Percentiles rank a stretch among this genome's conserved stretches.
Evolutionary conservation across 53 echinoderm and acorn worm genomes (phyloP).

Genomic region (Apostichopus leukothele): DNA sequence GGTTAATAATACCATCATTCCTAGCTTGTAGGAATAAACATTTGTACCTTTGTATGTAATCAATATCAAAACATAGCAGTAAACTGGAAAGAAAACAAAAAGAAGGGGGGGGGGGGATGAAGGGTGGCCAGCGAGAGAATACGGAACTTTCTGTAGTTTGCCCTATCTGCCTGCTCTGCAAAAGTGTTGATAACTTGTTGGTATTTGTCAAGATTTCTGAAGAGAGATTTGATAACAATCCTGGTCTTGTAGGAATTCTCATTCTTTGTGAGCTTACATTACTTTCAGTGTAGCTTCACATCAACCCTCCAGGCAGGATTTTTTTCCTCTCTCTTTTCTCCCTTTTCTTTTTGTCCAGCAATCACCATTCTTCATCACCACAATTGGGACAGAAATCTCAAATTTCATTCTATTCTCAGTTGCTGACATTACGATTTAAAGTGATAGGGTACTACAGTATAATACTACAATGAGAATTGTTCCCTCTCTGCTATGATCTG

Average conservation of each 20-base stretch:
- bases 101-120: too few relatives aligned
- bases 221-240: constrained; percentile 22
- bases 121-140: too few relatives aligned
- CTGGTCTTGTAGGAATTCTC: neutral
- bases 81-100: too few relatives aligned
- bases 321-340: neutral
- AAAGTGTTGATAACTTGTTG: neutral
- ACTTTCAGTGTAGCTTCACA: neutral
- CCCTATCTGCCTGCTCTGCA: too few relatives aligned
- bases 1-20: too few relatives aligned
- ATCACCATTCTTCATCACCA: neutral
- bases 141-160: too few relatives aligned
- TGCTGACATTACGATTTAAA: neutral
- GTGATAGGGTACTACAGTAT: too few relatives aligned
- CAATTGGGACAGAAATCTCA: constrained; percentile 30
- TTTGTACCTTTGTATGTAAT: too few relatives aligned
- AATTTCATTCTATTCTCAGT: neutral
- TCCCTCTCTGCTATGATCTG: too few relatives aligned
- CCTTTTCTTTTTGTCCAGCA: neutral
- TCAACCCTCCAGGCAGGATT: neutral
- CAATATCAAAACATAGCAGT: too few relatives aligned
- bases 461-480: too few relatives aligned
- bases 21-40: too few relatives aligned
- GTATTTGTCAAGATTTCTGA: neutral
- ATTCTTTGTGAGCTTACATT: neutral